Percentiles rank a stretch among this genome's conserved stretches.
These are phyloP conservation scores for Stratiolaelaps scimitus DNA, from an alignment of 1,140 invertebrate species.

Conservation along the genomic window DNA sequence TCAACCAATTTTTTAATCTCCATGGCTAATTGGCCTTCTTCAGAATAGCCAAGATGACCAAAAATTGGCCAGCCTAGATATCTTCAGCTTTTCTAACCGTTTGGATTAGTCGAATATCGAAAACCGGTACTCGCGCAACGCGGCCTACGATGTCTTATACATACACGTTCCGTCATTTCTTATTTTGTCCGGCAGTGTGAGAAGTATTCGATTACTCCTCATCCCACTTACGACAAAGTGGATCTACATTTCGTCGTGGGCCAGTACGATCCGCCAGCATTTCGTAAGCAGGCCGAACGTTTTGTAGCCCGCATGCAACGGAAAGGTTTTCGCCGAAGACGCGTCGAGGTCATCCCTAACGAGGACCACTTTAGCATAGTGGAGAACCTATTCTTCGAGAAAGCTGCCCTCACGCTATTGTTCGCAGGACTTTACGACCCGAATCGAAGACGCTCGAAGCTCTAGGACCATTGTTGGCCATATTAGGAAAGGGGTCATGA, in stretches of 20 bases:
- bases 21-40: too few relatives aligned
- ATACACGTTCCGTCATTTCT: too few relatives aligned
- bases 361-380: constrained; percentile 26
- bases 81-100: too few relatives aligned
- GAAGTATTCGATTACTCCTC: constrained; percentile 1
- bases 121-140: too few relatives aligned
- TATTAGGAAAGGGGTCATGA: background rate
- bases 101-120: too few relatives aligned
- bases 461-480: background rate
- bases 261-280: constrained; percentile 13
- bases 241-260: constrained; percentile 12
- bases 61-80: too few relatives aligned
- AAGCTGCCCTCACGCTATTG: background rate
- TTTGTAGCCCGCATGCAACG: background rate
- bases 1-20: too few relatives aligned
- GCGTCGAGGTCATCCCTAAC: background rate
- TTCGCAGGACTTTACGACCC: constrained; percentile 4
- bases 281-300: constrained; percentile 1
- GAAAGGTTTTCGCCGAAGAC: constrained; percentile 13
- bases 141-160: too few relatives aligned
- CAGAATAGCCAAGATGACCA: too few relatives aligned
- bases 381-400: constrained; percentile 25
- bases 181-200: background rate
- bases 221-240: constrained; percentile 1
- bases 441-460: background rate